Conservation (phyloP, 2,113 vertebrate species). For the Brachyhypopomus gauderio region DNA sequence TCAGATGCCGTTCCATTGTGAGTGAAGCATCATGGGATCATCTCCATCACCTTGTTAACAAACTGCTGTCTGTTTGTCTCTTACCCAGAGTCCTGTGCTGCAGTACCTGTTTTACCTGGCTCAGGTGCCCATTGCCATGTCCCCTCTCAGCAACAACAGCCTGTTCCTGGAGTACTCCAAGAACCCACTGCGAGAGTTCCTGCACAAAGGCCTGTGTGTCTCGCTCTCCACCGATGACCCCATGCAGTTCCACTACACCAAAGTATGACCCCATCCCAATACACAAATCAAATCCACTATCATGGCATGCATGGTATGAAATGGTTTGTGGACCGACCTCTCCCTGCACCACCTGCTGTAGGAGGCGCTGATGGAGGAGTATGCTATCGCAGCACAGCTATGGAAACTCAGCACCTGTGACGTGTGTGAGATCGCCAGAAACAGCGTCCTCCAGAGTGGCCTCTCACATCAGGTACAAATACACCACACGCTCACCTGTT, state of each 20-base stretch:
- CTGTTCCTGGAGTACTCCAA: constrained; percentile 96
- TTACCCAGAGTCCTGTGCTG: constrained; percentile 90
- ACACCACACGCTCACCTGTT: not conserved
- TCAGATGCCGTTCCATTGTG: no score
- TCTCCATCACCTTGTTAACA: not conserved
- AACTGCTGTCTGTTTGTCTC: constrained; percentile 5
- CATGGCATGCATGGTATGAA: no score
- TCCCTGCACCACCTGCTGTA: constrained; percentile 50
- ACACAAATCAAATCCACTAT: no score
- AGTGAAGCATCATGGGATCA: no score
- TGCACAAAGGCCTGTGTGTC: constrained; percentile 93
- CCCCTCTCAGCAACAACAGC: constrained; percentile 98
- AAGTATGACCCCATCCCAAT: constrained; percentile 74
- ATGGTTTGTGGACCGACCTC: not conserved
- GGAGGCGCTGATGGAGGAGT: constrained; percentile 93
- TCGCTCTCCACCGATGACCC: constrained; percentile 97
- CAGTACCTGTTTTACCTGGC: constrained; percentile 97
- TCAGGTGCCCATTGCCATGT: constrained; percentile 98
- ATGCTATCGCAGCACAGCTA: constrained; percentile 95
- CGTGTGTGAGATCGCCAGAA: constrained; percentile 93
- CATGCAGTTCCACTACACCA: constrained; percentile 99
- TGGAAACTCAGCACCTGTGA: constrained; percentile 99
- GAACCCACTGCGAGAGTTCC: constrained; percentile 91
- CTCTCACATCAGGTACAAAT: constrained; percentile 87
- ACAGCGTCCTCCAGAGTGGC: constrained; percentile 94